Evolutionary conservation across 2,888 invertebrate species (phyloP).

Genomic region (Meliscaeva auricollis): DNA sequence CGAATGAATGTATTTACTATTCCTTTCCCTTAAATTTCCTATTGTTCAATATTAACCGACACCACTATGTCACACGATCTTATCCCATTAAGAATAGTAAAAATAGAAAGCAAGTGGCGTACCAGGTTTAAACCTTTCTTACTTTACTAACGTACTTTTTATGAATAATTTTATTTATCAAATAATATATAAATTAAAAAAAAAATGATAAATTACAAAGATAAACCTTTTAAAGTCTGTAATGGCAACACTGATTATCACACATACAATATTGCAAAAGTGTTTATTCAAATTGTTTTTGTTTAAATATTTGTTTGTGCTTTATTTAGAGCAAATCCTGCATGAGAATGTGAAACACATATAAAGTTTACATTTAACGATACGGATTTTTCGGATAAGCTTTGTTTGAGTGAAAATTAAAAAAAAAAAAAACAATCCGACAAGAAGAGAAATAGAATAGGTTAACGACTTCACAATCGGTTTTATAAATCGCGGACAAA

Average conservation of each 20-base stretch:
- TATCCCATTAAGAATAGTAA: too few relatives aligned
- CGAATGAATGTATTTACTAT: too few relatives aligned
- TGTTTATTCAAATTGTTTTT: slow-evolving; percentile 43
- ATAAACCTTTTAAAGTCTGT: too few relatives aligned
- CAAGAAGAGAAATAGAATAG: slow-evolving; percentile 20
- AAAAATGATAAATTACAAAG: too few relatives aligned
- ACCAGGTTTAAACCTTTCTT: too few relatives aligned
- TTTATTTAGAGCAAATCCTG: slow-evolving; percentile 27
- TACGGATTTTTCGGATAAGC: neutral
- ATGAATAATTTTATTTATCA: too few relatives aligned
- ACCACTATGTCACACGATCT: too few relatives aligned
- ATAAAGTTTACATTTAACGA: slow-evolving; percentile 31
- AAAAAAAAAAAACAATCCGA: neutral
- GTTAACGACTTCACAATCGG: slow-evolving; percentile 16
- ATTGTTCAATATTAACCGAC: too few relatives aligned
- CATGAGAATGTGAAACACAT: slow-evolving; percentile 13
- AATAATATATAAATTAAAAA: too few relatives aligned
- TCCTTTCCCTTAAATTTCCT: too few relatives aligned
- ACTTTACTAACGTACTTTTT: too few relatives aligned
- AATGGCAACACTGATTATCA: neutral
- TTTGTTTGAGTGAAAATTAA: slow-evolving; percentile 10
- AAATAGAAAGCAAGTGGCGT: too few relatives aligned
- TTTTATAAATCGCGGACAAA: neutral
- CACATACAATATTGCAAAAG: slow-evolving; percentile 23
- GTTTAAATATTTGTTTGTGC: slow-evolving; percentile 42